phyloP scores from a whole-genome alignment of 1,140 invertebrate species.

The Sminthurides bifidus region DNA sequence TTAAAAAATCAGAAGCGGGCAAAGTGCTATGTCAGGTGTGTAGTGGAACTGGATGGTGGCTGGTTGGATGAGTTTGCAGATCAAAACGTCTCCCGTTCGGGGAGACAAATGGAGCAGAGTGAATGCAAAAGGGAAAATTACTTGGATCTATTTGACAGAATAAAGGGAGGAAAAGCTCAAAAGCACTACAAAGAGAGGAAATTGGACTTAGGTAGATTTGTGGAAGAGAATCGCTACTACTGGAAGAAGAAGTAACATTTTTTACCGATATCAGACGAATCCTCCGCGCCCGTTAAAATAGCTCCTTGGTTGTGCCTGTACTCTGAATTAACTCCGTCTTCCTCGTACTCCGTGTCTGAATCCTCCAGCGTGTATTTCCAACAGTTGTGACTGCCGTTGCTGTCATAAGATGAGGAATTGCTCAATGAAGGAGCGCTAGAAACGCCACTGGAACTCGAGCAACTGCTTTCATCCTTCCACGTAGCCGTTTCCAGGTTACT shows the following conservation, averaged over 20 bases:
- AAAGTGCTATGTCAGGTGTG: too few relatives aligned
- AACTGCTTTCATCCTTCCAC: background rate
- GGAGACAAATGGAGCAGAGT: background rate
- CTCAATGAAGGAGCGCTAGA: constrained; percentile 12
- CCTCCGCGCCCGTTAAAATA: too few relatives aligned
- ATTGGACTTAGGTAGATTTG: too few relatives aligned
- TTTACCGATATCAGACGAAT: constrained; percentile 25
- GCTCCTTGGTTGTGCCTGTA: constrained; percentile 11
- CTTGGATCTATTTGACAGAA: too few relatives aligned
- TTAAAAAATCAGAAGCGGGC: too few relatives aligned
- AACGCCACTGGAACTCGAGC: constrained; percentile 4
- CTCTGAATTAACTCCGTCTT: constrained; percentile 13
- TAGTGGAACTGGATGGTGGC: too few relatives aligned
- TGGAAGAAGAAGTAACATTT: background rate
- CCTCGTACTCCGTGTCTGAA: constrained; percentile 24
- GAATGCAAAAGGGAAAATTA: background rate
- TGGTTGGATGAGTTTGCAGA: too few relatives aligned
- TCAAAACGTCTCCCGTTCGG: too few relatives aligned
- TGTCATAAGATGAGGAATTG: constrained; percentile 11
- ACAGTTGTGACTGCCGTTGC: constrained; percentile 15
- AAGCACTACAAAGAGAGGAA: too few relatives aligned
- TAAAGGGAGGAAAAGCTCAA: too few relatives aligned
- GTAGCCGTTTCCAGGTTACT: background rate
- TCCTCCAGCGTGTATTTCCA: constrained; percentile 21
- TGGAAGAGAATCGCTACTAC: too few relatives aligned